Conservation (phyloP, 2,888 invertebrate genomes). For the Drosophila paracracens region DNA sequence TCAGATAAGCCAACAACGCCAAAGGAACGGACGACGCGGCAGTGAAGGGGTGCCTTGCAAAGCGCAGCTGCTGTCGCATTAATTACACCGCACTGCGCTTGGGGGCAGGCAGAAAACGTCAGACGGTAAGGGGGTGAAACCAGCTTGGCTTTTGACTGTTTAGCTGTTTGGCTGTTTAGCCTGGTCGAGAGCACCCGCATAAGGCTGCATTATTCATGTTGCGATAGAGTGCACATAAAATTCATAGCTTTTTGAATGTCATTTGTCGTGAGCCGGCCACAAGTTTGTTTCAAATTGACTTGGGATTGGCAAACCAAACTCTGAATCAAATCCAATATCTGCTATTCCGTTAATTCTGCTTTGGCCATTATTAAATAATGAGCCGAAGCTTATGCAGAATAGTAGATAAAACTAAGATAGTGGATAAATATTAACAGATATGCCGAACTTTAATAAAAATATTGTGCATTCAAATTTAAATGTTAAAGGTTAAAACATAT, state of each 20-base stretch:
- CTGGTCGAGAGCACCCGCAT: slow-evolving; percentile 36
- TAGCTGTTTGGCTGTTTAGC: slow-evolving; percentile 5
- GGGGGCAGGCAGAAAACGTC: slow-evolving; percentile 25
- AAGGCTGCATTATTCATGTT: slow-evolving; percentile 54
- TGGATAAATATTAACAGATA: not conserved
- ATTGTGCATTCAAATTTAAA: not conserved
- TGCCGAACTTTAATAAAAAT: not conserved
- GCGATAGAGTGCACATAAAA: slow-evolving; percentile 63
- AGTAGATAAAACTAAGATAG: not conserved
- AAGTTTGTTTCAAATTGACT: slow-evolving; percentile 67
- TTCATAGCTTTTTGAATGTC: slow-evolving; percentile 76
- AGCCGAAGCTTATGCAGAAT: not conserved
- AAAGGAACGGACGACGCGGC: slow-evolving; percentile 10
- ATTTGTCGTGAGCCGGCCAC: slow-evolving; percentile 75
- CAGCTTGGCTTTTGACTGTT: slow-evolving; percentile 50
- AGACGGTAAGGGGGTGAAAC: slow-evolving; percentile 39
- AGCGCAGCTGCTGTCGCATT: slow-evolving; percentile 79
- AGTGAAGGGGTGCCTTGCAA: slow-evolving; percentile 47
- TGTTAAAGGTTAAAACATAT: not conserved
- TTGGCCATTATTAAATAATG: slow-evolving; percentile 4
- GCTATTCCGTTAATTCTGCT: slow-evolving; percentile 18
- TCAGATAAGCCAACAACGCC: slow-evolving; percentile 56
- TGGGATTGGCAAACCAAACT: slow-evolving; percentile 28
- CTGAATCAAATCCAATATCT: slow-evolving; percentile 35
- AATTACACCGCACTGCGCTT: slow-evolving; percentile 66